Base-by-base conservation (phyloP, 2,888 invertebrate genomes). In the Toxonevra muliebris region DNA sequence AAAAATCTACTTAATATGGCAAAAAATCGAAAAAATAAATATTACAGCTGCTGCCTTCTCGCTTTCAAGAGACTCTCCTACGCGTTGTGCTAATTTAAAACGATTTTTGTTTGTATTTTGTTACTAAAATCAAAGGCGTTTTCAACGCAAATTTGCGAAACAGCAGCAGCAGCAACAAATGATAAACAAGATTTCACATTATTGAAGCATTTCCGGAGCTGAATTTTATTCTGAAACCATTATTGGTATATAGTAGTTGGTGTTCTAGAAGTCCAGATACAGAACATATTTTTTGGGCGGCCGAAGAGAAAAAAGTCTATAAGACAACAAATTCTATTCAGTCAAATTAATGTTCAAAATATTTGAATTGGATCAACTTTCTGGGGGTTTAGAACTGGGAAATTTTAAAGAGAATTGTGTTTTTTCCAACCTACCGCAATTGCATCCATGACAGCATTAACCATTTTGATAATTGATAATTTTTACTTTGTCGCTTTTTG, bases 381-480 rank as follows among this genome's bases (percentile, higher is more conserved):
- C 30, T 2, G 30, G 30, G 3, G 30, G 7, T 30, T 30, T 30
- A 4, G 30, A 4, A 30, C 30, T 30, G 7, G 30, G 3, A 7
- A 30, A 2, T 30, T 30, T 30, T 7, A 30, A 30, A 30, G 7
- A 30, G 4, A 48, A 48, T n/a, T n/a, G 13, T 65, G 19, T 58
- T 40, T 60, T 48, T 12, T n/a, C n/a, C 61, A 54, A 80, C 84
- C 79, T 81, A 85, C 85, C 85, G 85, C 85, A 78, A 85, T 84
- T 74, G 85, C 85, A 80, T 85, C 85, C 85, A 85, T 85, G 73
- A 84, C 84, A 69, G 84, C 85, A 76, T 84, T 84, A 76, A 84
- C 84, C 84, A 84, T 84, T 77, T 79, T 84, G 76, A 67, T 68
- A 53, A 65, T 65, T 69, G 57, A 63, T 63, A 20, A 50, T 55